phyloP scores from a whole-genome alignment of 2,888 invertebrate genomes.

The Orthosia cruda region DNA sequence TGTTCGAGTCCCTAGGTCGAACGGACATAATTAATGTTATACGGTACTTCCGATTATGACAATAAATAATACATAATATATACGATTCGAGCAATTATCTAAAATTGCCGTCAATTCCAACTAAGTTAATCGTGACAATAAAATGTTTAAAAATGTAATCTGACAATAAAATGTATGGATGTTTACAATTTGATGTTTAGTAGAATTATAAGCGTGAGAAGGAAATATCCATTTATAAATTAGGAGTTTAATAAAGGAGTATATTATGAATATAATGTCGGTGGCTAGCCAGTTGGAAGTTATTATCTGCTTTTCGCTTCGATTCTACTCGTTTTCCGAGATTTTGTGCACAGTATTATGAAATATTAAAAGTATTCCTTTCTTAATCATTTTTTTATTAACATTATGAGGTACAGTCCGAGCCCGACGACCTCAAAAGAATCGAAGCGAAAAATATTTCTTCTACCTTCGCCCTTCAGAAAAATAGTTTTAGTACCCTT shows the following conservation, averaged over 20 bases:
- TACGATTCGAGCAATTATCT: slow-evolving; percentile 87
- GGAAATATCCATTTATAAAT: slow-evolving; percentile 68
- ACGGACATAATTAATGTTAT: slow-evolving; percentile 62
- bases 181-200: slow-evolving; percentile 84
- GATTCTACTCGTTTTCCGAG: slow-evolving; percentile 54
- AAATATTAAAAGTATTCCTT: slow-evolving; percentile 46
- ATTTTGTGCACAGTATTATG: slow-evolving; percentile 51
- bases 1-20: slow-evolving; percentile 63
- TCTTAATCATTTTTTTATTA: slow-evolving; percentile 63
- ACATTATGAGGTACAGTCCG: slow-evolving; percentile 75
- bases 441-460: slow-evolving; percentile 68
- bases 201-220: slow-evolving; percentile 76
- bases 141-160: slow-evolving; percentile 78
- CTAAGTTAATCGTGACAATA: slow-evolving; percentile 76
- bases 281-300: slow-evolving; percentile 63
- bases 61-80: slow-evolving; percentile 81
- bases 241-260: slow-evolving; percentile 70
- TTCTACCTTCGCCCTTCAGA: slow-evolving; percentile 48
- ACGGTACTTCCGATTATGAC: slow-evolving; percentile 80
- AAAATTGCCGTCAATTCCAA: slow-evolving; percentile 85
- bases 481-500: slow-evolving; percentile 34
- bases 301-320: slow-evolving; percentile 72
- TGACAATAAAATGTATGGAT: slow-evolving; percentile 82
- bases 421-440: slow-evolving; percentile 79
- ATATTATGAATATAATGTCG: slow-evolving; percentile 62